These are phyloP conservation scores for Heliothis subflexa DNA, from an alignment of 1,140 invertebrate species.

Conservation along the genomic window DNA sequence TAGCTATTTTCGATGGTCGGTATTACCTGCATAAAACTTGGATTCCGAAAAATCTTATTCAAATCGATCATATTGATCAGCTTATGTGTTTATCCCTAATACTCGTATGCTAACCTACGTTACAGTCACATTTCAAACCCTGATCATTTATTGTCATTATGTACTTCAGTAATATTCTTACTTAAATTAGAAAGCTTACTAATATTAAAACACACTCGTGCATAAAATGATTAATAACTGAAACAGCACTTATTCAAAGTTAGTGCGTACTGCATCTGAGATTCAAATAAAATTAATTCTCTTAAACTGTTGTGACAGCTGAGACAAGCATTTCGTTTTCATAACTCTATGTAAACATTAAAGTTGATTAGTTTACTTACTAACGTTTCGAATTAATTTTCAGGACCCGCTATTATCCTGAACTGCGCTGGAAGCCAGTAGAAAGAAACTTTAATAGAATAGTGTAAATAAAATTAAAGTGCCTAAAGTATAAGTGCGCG, in stretches of 20 bases:
- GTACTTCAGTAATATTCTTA: too few relatives aligned
- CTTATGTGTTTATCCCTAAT: too few relatives aligned
- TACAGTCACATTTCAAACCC: too few relatives aligned
- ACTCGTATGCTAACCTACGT: too few relatives aligned
- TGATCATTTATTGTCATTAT: too few relatives aligned
- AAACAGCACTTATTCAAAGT: slow-evolving; percentile 27
- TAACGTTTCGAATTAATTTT: slow-evolving; percentile 77
- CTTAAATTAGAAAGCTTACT: not conserved
- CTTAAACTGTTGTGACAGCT: slow-evolving; percentile 35
- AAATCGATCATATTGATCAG: too few relatives aligned
- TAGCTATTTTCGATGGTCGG: too few relatives aligned
- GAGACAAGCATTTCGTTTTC: slow-evolving; percentile 36
- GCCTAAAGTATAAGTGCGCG: slow-evolving; percentile 72
- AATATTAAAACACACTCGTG: not conserved
- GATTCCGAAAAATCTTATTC: too few relatives aligned
- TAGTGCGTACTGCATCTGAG: slow-evolving; percentile 25
- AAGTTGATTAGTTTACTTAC: slow-evolving; percentile 52
- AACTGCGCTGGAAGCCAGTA: slow-evolving; percentile 74
- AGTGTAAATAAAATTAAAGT: slow-evolving; percentile 70
- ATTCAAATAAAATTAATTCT: slow-evolving; percentile 39
- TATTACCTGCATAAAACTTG: too few relatives aligned
- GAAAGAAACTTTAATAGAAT: slow-evolving; percentile 70
- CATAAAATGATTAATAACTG: slow-evolving; percentile 3
- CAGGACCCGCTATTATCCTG: slow-evolving; percentile 80
- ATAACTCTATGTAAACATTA: slow-evolving; percentile 39